Conservation (phyloP, 2,113 vertebrate species). For the Lampris incognitus region DNA sequence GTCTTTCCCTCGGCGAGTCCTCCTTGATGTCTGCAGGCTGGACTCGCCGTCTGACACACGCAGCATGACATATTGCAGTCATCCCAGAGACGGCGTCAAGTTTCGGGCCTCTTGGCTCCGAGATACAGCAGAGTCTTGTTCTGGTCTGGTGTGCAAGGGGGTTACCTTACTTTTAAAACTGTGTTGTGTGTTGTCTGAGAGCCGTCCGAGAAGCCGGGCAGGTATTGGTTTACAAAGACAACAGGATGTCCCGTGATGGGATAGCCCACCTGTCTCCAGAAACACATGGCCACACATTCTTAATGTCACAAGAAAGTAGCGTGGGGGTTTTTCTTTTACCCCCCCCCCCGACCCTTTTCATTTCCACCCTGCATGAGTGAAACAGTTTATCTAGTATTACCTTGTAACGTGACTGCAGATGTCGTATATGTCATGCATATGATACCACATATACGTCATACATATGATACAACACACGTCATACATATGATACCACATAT, state of each 20-base stretch:
- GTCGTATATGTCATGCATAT: background rate
- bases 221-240: slow-evolving; percentile 66
- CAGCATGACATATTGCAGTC: slow-evolving; percentile 63
- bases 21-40: slow-evolving; percentile 20
- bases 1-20: slow-evolving; percentile 30
- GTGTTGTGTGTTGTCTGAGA: slow-evolving; percentile 71
- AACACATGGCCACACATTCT: slow-evolving; percentile 10
- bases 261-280: slow-evolving; percentile 59
- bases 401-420: slow-evolving; percentile 10
- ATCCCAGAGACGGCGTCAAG: slow-evolving; percentile 44
- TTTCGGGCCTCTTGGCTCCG: slow-evolving; percentile 52
- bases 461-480: too few species aligned
- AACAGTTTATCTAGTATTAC: slow-evolving; percentile 10
- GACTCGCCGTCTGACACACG: slow-evolving; percentile 49
- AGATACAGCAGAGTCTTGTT: slow-evolving; percentile 31
- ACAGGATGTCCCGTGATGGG: slow-evolving; percentile 36
- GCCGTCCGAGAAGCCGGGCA: slow-evolving; percentile 38
- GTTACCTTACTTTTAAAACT: slow-evolving; percentile 41
- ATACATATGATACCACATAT: too few species aligned
- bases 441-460: too few species aligned
- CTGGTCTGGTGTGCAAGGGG: slow-evolving; percentile 32
- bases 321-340: background rate
- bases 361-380: slow-evolving; percentile 12
- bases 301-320: slow-evolving; percentile 8
- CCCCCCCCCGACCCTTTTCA: slow-evolving; percentile 2